Conservation (phyloP, 2,113 vertebrate genomes). For the Cranoglanis bouderius region DNA sequence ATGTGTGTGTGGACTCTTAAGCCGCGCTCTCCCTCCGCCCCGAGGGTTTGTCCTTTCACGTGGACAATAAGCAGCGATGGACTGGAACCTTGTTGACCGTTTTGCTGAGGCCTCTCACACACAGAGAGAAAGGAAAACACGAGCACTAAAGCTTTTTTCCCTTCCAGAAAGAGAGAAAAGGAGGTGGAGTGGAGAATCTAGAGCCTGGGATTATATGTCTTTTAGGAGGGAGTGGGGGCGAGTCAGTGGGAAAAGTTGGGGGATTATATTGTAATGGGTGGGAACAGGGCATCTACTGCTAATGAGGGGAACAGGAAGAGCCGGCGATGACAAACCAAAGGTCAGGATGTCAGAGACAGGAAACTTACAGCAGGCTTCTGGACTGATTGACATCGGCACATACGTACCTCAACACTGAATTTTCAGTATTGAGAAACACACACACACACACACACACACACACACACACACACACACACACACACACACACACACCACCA, state of each 20-base stretch:
- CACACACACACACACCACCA: neutral
- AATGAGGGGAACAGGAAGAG: slow-evolving; percentile 10
- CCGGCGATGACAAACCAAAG: neutral
- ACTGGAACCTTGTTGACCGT: slow-evolving; percentile 88
- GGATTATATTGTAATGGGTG: slow-evolving; percentile 40
- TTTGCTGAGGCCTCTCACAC: slow-evolving; percentile 71
- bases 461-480: neutral
- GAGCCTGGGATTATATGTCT: slow-evolving; percentile 63
- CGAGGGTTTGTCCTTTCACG: slow-evolving; percentile 59
- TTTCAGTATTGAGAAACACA: no score
- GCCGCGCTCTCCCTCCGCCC: slow-evolving; percentile 57
- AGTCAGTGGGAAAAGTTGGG: slow-evolving; percentile 42
- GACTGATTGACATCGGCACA: neutral
- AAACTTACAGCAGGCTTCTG: neutral
- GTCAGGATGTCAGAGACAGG: neutral
- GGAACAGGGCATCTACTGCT: slow-evolving; percentile 18
- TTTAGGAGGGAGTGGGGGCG: slow-evolving; percentile 11
- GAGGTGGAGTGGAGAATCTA: slow-evolving; percentile 52
- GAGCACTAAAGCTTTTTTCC: slow-evolving; percentile 28
- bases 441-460: neutral
- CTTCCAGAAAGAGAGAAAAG: slow-evolving; percentile 37
- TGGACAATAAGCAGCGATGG: slow-evolving; percentile 81
- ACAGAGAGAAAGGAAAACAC: slow-evolving; percentile 49
- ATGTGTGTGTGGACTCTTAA: slow-evolving; percentile 70
- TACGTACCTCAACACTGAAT: no score